Percentiles rank a stretch among this genome's conserved stretches.
Evolutionary conservation across 2,888 invertebrate species (phyloP).

Genomic region (Campoletis raptor): DNA sequence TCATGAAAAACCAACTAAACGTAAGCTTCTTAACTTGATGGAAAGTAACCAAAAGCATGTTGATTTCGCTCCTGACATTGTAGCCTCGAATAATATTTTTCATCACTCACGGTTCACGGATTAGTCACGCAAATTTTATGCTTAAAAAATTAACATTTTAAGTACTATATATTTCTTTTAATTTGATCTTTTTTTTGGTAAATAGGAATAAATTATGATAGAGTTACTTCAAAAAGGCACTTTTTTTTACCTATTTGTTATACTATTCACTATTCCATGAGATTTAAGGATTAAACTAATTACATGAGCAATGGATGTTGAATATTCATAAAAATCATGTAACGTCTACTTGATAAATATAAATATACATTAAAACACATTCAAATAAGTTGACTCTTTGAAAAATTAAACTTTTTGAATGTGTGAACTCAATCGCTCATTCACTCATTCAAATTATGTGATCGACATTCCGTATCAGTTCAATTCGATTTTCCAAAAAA

Average conservation of each 20-base stretch:
- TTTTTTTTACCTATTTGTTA: background rate
- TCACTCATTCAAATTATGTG: background rate
- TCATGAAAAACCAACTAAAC: background rate
- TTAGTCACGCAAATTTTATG: background rate
- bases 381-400: no score
- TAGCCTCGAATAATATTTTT: background rate
- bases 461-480: background rate
- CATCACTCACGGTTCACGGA: background rate
- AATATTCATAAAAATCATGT: background rate
- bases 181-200: background rate
- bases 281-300: background rate
- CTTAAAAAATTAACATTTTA: background rate
- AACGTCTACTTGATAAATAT: background rate
- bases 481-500: background rate
- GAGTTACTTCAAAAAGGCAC: background rate
- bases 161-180: background rate
- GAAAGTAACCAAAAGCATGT: background rate
- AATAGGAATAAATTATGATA: background rate
- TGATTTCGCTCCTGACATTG: background rate
- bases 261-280: background rate
- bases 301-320: background rate
- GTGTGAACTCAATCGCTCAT: background rate
- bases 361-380: background rate
- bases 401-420: background rate
- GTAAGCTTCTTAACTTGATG: conserved; percentile 2